Evolutionary conservation across 2,888 invertebrate genomes (phyloP).

Genomic region (Maniola hyperantus): DNA sequence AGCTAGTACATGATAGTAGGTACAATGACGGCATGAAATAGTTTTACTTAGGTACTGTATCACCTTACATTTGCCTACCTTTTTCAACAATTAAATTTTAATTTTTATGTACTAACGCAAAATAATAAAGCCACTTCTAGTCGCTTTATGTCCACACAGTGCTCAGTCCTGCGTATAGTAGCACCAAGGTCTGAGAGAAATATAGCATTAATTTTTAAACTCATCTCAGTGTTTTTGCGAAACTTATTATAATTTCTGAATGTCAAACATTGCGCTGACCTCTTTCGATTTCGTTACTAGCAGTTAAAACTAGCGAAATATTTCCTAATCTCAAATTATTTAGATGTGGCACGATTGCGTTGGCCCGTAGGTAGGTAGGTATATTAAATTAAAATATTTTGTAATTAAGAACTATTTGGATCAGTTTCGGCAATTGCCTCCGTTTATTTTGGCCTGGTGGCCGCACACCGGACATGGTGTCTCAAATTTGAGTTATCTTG

Average conservation of each 20-base stretch:
- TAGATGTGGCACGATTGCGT: slow-evolving; percentile 35
- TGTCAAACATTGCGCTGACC: slow-evolving; percentile 46
- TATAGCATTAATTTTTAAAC: slow-evolving; percentile 38
- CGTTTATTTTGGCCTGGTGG: slow-evolving; percentile 1
- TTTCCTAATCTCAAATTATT: slow-evolving; percentile 36
- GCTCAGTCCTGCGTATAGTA: slow-evolving; percentile 43
- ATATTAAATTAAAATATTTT: slow-evolving; percentile 36
- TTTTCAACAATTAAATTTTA: too few relatives aligned
- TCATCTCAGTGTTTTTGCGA: slow-evolving; percentile 46
- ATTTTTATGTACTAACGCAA: too few relatives aligned
- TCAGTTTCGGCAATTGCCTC: slow-evolving; percentile 29
- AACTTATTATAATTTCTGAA: slow-evolving; percentile 48
- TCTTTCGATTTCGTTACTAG: slow-evolving; percentile 39
- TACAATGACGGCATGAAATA: too few relatives aligned
- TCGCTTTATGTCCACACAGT: slow-evolving; percentile 34
- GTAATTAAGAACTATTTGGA: slow-evolving; percentile 36
- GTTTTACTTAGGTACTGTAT: too few relatives aligned
- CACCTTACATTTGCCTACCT: too few relatives aligned
- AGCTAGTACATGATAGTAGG: too few relatives aligned
- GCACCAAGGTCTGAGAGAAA: slow-evolving; percentile 41
- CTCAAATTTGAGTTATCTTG: neutral
- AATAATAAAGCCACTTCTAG: slow-evolving; percentile 41
- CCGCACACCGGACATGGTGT: slow-evolving; percentile 1
- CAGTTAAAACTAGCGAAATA: slow-evolving; percentile 31
- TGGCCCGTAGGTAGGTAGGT: neutral